Evolutionary conservation across 2,113 vertebrate genomes (phyloP), one percentile per base, ranked within the genome.

Genomic region (Microcebus griseorufus): DNA sequence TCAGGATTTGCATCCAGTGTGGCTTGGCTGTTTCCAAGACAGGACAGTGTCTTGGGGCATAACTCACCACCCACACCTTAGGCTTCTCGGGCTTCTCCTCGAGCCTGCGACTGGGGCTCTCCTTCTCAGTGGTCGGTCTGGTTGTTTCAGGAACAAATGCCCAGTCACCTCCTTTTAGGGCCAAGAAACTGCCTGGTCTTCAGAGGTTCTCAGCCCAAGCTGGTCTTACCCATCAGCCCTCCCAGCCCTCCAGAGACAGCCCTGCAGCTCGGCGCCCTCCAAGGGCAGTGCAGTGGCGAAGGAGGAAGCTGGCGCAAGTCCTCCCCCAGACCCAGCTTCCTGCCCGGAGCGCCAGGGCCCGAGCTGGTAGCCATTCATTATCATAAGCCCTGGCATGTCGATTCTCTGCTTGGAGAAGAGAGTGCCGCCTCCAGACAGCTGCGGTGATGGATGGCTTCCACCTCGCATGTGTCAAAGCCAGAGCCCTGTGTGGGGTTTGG

Each of bases 381-480:
- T 98, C 98, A 97, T 99, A 98, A 98, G 96, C 93, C 64, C 55
- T 97, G 96, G 96, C 97, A 95, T 97, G 98, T 98, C 98, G 98
- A 98, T 98, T 98, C 98, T 67, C 94, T 13, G 64, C 97, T 97
- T 82, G 16, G 83, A 97, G 97, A 98, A 87, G 98, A 84, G 93
- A 93, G 96, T 55, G 65, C 97, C 81, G 17, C 98, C 98, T n/a
- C 2, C n/a, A 2, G 0, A 90, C 94, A 96, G 97, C 88, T 0
- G 0, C 4, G 0, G 42, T 97, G 98, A 98, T 0, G 62, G 94
- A 98, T 97, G 95, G 84, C 51, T 76, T 94, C 94, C 72, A 76
- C 92, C 76, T 6, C 6, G 0, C 83, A 34, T 0, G 0, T 79
- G 93, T 75, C 94, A 10, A 55, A 93, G 64, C 79, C 92, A 90